phyloP scores from a whole-genome alignment of 2,113 vertebrate species.

The Trichechus manatus region DNA sequence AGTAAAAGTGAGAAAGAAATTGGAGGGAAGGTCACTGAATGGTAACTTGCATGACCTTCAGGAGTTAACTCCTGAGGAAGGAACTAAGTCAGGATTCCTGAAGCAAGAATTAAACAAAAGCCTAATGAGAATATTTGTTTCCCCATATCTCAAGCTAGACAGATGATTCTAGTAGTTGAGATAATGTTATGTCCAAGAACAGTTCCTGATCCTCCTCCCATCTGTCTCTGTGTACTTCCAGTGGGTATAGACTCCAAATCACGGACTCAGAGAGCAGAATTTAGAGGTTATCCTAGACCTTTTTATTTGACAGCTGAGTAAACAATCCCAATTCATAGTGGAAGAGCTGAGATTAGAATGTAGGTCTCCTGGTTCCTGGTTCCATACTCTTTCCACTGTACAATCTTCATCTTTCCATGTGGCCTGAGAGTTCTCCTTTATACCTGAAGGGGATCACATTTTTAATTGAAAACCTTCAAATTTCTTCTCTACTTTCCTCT shows the following conservation, averaged over 20 bases:
- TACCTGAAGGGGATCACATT: background rate
- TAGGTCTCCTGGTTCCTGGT: background rate
- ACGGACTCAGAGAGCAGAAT: background rate
- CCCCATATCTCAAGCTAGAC: background rate
- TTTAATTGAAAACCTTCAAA: background rate
- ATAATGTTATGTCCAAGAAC: background rate
- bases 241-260: background rate
- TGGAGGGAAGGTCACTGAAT: background rate
- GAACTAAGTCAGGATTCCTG: background rate
- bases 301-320: background rate
- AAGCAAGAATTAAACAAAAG: background rate
- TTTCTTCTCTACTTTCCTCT: constrained; percentile 26
- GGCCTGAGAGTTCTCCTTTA: background rate
- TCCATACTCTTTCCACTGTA: background rate
- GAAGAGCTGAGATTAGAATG: background rate
- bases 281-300: background rate
- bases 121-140: background rate
- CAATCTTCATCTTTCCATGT: background rate
- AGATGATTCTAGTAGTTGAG: background rate
- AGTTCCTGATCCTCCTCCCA: background rate
- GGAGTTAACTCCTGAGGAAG: background rate
- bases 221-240: background rate
- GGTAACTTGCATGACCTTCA: background rate
- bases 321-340: background rate
- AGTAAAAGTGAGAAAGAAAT: background rate